These are phyloP conservation scores for Cromileptes altivelis DNA, from an alignment of 2,113 vertebrate species.

Conservation along the genomic window DNA sequence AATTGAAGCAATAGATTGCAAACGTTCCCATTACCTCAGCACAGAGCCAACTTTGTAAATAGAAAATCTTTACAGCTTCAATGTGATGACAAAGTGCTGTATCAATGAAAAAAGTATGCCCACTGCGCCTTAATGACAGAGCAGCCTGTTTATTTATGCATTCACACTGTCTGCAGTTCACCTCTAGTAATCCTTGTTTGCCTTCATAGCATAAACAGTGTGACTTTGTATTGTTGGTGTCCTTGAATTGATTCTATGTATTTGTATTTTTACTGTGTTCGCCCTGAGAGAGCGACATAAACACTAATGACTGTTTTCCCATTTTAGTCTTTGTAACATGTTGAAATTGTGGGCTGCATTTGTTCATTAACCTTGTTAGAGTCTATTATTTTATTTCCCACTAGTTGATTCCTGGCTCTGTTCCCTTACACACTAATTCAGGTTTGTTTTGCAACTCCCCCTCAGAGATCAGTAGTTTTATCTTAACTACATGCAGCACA, in stretches of 20 bases:
- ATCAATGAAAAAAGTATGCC: slow-evolving; percentile 6
- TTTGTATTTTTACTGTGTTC: not conserved
- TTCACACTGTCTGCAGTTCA: slow-evolving; percentile 9
- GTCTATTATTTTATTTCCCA: slow-evolving; percentile 7
- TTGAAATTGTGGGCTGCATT: not conserved
- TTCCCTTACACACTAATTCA: slow-evolving; percentile 1
- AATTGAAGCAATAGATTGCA: slow-evolving; percentile 45
- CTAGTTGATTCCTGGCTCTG: not conserved
- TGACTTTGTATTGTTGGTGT: not conserved
- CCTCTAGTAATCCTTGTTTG: not conserved
- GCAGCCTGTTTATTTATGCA: not conserved
- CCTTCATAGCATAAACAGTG: not conserved
- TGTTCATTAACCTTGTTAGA: slow-evolving; percentile 9
- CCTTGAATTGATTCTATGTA: not conserved
- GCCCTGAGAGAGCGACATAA: not conserved
- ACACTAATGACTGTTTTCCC: not conserved
- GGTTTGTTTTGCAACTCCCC: not conserved
- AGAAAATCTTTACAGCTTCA: slow-evolving; percentile 47
- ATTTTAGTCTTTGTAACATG: not conserved
- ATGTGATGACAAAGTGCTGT: slow-evolving; percentile 36
- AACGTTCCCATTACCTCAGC: slow-evolving; percentile 49
- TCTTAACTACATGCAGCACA: slow-evolving; percentile 5
- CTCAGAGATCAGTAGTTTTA: slow-evolving; percentile 20
- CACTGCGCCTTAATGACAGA: slow-evolving; percentile 12
- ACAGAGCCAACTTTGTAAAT: slow-evolving; percentile 37